These are phyloP conservation scores for Pterostichus madidus DNA, from an alignment of 2,888 invertebrate species.

Conservation along the genomic window DNA sequence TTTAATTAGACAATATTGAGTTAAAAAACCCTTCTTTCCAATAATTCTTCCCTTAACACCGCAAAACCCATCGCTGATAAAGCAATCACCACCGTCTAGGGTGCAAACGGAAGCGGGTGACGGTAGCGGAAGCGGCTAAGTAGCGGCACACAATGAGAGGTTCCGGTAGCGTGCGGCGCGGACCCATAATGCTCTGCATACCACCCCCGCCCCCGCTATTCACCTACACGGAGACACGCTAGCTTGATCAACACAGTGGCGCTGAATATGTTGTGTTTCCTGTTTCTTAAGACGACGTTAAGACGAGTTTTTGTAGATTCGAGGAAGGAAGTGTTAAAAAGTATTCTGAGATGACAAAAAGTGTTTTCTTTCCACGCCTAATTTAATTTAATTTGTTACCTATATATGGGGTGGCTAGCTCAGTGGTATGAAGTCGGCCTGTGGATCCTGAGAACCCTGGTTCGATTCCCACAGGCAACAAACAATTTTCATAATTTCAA, in stretches of 20 bases:
- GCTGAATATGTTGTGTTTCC: slow-evolving; percentile 5
- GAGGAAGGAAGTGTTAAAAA: not conserved
- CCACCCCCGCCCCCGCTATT: slow-evolving; percentile 9
- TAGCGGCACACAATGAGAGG: slow-evolving; percentile 77
- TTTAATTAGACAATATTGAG: too few species aligned
- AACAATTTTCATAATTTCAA: too few species aligned
- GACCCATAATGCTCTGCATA: slow-evolving; percentile 64
- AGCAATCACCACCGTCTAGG: slow-evolving; percentile 25
- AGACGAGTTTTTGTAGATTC: not conserved
- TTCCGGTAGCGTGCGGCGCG: slow-evolving; percentile 76
- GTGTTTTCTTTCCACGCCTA: not conserved
- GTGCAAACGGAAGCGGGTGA: slow-evolving; percentile 74
- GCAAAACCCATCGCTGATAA: slow-evolving; percentile 11
- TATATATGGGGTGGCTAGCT: too few species aligned
- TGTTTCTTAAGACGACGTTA: not conserved
- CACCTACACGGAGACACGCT: slow-evolving; percentile 54
- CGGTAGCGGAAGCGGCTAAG: slow-evolving; percentile 77
- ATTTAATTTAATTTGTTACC: too few species aligned
- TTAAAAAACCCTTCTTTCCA: too few species aligned
- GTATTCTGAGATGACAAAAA: not conserved
- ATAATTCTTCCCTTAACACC: slow-evolving; percentile 12
- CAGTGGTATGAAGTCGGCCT: too few species aligned
- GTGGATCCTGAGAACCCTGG: too few species aligned
- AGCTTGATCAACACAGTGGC: slow-evolving; percentile 14
- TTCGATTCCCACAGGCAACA: too few species aligned